phyloP scores from a whole-genome alignment of 2,797 vertebrate genomes.

The Vultur gryphus region DNA sequence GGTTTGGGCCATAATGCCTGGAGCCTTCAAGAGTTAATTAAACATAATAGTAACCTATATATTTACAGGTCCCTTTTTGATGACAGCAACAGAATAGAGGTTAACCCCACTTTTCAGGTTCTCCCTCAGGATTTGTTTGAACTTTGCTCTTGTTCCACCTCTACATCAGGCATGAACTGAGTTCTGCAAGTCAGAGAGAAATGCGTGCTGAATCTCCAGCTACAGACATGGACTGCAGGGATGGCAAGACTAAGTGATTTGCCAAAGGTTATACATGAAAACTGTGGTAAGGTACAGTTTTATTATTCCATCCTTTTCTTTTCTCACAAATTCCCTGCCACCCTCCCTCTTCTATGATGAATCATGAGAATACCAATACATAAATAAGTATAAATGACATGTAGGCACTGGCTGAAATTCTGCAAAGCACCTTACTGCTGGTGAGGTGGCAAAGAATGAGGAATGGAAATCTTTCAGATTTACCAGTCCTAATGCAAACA shows the following conservation, averaged over 20 bases:
- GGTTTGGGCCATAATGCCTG: conserved; percentile 52
- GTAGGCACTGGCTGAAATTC: neutral
- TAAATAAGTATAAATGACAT: neutral
- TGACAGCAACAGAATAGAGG: conserved; percentile 62
- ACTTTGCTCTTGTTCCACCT: conserved; percentile 44
- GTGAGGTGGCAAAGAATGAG: neutral
- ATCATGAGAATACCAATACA: neutral
- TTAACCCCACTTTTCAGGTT: conserved; percentile 58
- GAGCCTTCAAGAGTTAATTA: conserved; percentile 62
- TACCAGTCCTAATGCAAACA: neutral
- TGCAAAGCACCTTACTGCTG: conserved; percentile 9
- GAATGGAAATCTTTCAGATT: conserved; percentile 34
- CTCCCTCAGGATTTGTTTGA: conserved; percentile 56
- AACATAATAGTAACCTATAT: conserved; percentile 59
- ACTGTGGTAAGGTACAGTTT: neutral
- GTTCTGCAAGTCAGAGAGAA: neutral
- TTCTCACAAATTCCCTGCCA: neutral
- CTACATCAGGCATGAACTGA: neutral
- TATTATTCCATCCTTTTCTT: neutral
- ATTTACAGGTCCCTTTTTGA: conserved; percentile 54
- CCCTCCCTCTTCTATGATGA: neutral
- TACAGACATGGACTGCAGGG: neutral
- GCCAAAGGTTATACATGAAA: neutral
- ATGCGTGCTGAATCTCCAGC: neutral
- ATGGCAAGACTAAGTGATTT: neutral